A percentile compares a stretch with the other conserved stretches of the same genome.
phyloP scores from a whole-genome alignment of 2,113 vertebrate genomes.

The Dunckerocampus dactyliophorus region DNA sequence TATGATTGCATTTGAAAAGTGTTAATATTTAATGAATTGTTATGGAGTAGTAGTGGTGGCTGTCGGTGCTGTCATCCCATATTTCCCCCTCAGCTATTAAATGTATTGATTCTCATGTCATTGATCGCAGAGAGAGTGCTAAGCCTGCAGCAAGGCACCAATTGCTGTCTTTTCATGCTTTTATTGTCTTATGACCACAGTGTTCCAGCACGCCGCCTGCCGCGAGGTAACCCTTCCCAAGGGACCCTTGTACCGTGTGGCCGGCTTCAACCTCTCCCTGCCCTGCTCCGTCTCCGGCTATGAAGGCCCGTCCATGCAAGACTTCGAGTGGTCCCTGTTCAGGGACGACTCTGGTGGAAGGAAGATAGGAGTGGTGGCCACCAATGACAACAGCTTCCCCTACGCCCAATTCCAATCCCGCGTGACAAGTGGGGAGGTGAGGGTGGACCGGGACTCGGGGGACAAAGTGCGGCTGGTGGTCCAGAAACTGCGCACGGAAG shows the following conservation, averaged over 20 bases:
- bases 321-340: slow-evolving; percentile 86
- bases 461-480: slow-evolving; percentile 75
- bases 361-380: slow-evolving; percentile 79
- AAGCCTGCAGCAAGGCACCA: slow-evolving; percentile 15
- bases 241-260: slow-evolving; percentile 81
- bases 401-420: slow-evolving; percentile 71
- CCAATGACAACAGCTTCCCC: slow-evolving; percentile 75
- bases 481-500: slow-evolving; percentile 74
- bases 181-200: slow-evolving; percentile 27
- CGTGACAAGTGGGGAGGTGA: slow-evolving; percentile 75
- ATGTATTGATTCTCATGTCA: slow-evolving; percentile 13
- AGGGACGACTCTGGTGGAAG: slow-evolving; percentile 59
- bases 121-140: slow-evolving; percentile 22
- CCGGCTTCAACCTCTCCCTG: slow-evolving; percentile 76
- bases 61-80: too few relatives aligned
- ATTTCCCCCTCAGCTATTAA: background rate
- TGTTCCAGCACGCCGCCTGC: slow-evolving; percentile 55
- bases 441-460: slow-evolving; percentile 75
- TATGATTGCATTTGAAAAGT: too few relatives aligned
- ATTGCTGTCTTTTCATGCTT: background rate
- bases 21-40: too few relatives aligned
- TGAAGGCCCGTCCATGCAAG: slow-evolving; percentile 77
- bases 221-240: slow-evolving; percentile 77
- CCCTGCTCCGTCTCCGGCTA: slow-evolving; percentile 76
- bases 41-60: too few relatives aligned